Conservation (phyloP, 2,888 invertebrate species). For the Serrognathus titanus region DNA sequence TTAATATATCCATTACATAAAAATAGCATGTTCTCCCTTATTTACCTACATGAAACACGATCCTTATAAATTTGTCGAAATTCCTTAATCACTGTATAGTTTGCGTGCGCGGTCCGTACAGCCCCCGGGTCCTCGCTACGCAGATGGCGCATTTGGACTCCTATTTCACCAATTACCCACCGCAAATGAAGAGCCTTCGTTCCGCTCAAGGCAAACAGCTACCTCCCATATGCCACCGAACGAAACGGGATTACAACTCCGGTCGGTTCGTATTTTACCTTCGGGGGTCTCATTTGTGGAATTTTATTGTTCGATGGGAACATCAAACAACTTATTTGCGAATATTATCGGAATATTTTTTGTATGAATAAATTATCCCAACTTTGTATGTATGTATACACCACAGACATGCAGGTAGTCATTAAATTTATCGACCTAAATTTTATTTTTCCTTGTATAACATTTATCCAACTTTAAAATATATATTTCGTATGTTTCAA, state of each 20-base stretch:
- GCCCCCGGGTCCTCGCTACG: slow-evolving; percentile 23
- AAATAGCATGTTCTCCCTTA: slow-evolving; percentile 16
- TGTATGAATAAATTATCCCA: too few relatives aligned
- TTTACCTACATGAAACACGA: slow-evolving; percentile 33
- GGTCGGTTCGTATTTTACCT: background rate
- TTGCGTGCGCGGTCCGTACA: background rate
- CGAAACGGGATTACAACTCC: slow-evolving; percentile 8
- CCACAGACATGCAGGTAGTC: too few relatives aligned
- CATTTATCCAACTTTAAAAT: too few relatives aligned
- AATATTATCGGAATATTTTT: too few relatives aligned
- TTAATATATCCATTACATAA: too few relatives aligned
- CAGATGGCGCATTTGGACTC: slow-evolving; percentile 25
- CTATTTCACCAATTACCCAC: slow-evolving; percentile 26
- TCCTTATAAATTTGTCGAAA: slow-evolving; percentile 36
- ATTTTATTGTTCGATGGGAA: background rate
- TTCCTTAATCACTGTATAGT: slow-evolving; percentile 22
- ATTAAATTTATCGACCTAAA: too few relatives aligned
- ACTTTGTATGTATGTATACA: too few relatives aligned
- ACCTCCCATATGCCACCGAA: slow-evolving; percentile 24
- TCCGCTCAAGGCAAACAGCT: slow-evolving; percentile 14
- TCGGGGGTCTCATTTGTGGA: background rate
- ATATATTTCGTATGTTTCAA: too few relatives aligned
- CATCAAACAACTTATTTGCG: background rate
- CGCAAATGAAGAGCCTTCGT: slow-evolving; percentile 24
- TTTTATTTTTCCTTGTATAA: too few relatives aligned